phyloP scores from a whole-genome alignment of 2,113 vertebrate genomes.

The Athene cunicularia region DNA sequence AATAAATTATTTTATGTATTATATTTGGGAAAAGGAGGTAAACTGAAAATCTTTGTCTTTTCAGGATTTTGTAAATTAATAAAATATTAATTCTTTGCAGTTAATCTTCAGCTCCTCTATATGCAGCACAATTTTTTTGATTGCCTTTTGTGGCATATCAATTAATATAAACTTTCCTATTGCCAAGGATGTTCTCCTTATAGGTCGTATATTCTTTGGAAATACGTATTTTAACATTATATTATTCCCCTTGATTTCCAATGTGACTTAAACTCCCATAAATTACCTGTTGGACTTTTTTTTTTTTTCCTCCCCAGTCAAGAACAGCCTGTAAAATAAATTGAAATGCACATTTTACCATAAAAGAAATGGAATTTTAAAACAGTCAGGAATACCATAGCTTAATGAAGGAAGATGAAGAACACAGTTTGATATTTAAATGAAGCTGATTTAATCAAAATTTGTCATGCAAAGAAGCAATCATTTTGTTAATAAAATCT shows the following conservation, averaged over 20 bases:
- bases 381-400: not conserved
- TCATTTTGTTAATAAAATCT: slow-evolving; percentile 60
- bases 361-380: not conserved
- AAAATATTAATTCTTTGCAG: not conserved
- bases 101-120: not conserved
- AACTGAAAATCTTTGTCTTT: not conserved
- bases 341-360: not conserved
- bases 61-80: slow-evolving; percentile 8
- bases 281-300: not conserved
- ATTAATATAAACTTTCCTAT: not conserved
- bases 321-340: not conserved
- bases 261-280: not conserved
- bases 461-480: slow-evolving; percentile 60
- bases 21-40: not conserved
- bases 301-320: not conserved
- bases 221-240: slow-evolving; percentile 3
- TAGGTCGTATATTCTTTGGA: not conserved
- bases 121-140: not conserved
- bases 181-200: not conserved
- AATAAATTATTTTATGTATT: not conserved
- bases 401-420: slow-evolving; percentile 49
- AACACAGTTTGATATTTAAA: slow-evolving; percentile 66
- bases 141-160: slow-evolving; percentile 16
- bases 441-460: slow-evolving; percentile 72
- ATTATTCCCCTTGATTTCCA: slow-evolving; percentile 32